phyloP scores from a whole-genome alignment of 2,797 vertebrate species.

The Smutsia gigantea region DNA sequence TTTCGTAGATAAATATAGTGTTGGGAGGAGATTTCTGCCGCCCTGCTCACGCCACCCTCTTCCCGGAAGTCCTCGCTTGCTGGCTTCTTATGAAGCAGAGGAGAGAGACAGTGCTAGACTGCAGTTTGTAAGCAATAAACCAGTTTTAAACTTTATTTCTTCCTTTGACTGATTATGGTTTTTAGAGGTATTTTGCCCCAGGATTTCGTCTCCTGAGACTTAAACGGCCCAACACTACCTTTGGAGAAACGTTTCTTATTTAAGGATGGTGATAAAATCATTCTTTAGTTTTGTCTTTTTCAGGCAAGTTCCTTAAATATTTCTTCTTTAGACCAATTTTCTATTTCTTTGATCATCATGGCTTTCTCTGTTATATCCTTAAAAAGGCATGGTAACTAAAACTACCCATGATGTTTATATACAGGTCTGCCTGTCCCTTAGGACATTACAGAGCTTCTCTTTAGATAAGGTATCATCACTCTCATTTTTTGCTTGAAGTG shows the following conservation, averaged over 20 bases:
- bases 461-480: not conserved
- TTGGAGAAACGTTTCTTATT: not conserved
- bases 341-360: not conserved
- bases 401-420: not conserved
- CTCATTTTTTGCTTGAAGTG: not conserved
- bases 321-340: slow-evolving; percentile 23
- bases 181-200: too few relatives aligned
- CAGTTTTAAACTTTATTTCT: too few relatives aligned
- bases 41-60: too few relatives aligned
- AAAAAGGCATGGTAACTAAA: not conserved
- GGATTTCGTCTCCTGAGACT: too few relatives aligned
- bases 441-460: not conserved
- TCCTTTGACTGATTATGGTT: too few relatives aligned
- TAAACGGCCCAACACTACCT: not conserved
- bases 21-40: too few relatives aligned
- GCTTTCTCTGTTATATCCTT: not conserved
- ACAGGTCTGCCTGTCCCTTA: not conserved
- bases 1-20: too few relatives aligned
- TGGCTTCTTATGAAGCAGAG: too few relatives aligned
- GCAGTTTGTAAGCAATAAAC: too few relatives aligned
- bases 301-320: not conserved
- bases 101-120: too few relatives aligned
- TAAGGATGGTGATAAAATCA: not conserved
- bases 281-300: slow-evolving; percentile 2
- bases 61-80: too few relatives aligned